phyloP scores from a whole-genome alignment of 1,140 invertebrate genomes.

The Sycobia sp. region DNA sequence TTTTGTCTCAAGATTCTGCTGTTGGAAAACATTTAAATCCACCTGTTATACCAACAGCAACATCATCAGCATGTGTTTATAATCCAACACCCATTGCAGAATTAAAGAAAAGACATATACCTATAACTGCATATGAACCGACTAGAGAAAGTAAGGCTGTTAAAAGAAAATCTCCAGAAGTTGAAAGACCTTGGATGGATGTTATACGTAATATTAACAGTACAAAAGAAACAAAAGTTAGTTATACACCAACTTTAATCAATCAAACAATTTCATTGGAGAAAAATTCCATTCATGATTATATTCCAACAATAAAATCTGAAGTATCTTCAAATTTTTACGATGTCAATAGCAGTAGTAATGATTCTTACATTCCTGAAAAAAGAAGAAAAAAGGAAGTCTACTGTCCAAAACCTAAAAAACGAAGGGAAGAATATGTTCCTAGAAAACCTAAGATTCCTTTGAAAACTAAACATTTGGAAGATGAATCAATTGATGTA shows the following conservation, averaged over 20 bases:
- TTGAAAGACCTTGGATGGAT: conserved; percentile 48
- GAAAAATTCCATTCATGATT: conserved; percentile 35
- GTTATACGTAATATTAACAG: conserved; percentile 42
- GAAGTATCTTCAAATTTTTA: conserved; percentile 46
- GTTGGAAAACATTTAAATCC: conserved; percentile 19
- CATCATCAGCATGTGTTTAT: conserved; percentile 53
- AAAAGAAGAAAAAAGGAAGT: conserved; percentile 49
- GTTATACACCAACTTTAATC: conserved; percentile 55
- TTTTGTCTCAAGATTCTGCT: not conserved
- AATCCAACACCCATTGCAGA: conserved; percentile 70
- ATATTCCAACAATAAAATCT: conserved; percentile 51
- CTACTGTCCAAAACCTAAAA: conserved; percentile 54
- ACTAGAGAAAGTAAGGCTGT: conserved; percentile 54
- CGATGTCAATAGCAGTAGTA: conserved; percentile 41
- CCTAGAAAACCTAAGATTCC: conserved; percentile 54
- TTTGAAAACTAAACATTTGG: conserved; percentile 45
- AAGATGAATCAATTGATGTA: conserved; percentile 40
- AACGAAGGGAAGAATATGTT: conserved; percentile 57
- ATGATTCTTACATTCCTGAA: conserved; percentile 48
- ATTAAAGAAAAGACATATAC: conserved; percentile 63
- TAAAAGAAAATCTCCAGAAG: conserved; percentile 55
- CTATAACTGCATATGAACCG: conserved; percentile 57
- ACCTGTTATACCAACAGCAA: conserved; percentile 36
- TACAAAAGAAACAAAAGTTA: conserved; percentile 41
- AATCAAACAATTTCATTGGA: conserved; percentile 28